These are phyloP conservation scores for Platycheirus albimanus DNA, from an alignment of 2,888 invertebrate species.

Conservation along the genomic window DNA sequence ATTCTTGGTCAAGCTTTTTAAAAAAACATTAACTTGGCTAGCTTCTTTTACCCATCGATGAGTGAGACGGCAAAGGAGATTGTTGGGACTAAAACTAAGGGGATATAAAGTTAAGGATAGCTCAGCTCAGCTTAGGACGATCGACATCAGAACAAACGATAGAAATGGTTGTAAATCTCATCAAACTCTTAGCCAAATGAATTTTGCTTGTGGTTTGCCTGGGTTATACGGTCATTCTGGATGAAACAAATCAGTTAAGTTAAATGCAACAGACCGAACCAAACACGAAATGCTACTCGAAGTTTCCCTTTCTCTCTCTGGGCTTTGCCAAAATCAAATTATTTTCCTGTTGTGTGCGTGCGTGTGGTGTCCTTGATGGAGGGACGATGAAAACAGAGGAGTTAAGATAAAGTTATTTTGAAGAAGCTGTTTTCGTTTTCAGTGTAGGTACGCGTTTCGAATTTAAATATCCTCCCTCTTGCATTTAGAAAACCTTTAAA, in stretches of 20 bases:
- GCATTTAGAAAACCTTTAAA: neutral
- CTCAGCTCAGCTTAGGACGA: neutral
- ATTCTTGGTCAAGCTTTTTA: slow-evolving; percentile 56
- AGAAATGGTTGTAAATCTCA: slow-evolving; percentile 60
- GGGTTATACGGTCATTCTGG: slow-evolving; percentile 28
- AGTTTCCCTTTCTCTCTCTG: neutral
- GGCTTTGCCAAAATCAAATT: neutral
- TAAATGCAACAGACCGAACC: slow-evolving; percentile 53
- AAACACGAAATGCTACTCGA: slow-evolving; percentile 37
- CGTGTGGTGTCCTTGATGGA: no score
- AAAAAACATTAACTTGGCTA: slow-evolving; percentile 48
- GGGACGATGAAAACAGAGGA: no score
- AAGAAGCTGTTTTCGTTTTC: neutral
- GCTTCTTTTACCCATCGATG: slow-evolving; percentile 23
- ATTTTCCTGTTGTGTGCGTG: neutral
- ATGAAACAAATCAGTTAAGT: slow-evolving; percentile 61
- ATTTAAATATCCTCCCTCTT: slow-evolving; percentile 34
- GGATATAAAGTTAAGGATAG: neutral
- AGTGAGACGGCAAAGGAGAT: neutral
- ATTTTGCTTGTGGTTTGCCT: slow-evolving; percentile 45
- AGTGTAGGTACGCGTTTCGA: slow-evolving; percentile 34
- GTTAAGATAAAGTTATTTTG: neutral
- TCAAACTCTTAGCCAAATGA: slow-evolving; percentile 71
- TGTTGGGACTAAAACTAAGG: neutral
- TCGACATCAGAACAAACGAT: slow-evolving; percentile 4